Evolutionary conservation across 2,797 vertebrate species (phyloP), one percentile per base, ranked within the genome.

Genomic region (Ambastaia sidthimunki): DNA sequence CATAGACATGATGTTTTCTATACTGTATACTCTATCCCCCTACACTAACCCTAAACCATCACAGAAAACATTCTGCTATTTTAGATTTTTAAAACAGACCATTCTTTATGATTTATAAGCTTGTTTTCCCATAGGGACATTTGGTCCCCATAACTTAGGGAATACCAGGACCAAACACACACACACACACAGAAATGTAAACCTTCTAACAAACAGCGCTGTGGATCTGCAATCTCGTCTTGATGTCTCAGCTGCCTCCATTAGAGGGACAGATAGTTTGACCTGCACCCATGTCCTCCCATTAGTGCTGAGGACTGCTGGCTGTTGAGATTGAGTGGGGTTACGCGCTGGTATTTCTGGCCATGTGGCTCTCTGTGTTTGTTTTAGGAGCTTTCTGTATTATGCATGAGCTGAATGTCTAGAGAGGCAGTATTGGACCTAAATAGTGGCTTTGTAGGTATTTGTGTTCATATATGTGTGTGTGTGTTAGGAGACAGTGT

Each of bases 361-460:
- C 86, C 85, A 67, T 41, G 10, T 71, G 88, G 74, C 88, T 85
- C 86, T 31, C 81, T 85, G 87, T 77, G 84, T 84, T 90, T 88
- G 86, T 86, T 90, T 90, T 87, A 77, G 87, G 86, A 83, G 85
- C 74, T 23, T 65, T 81, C 73, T 90, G 85, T 88, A 92, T 92
- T 88, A 91, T 93, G 89, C 82, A 90, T 92, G 84, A 92, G 85
- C 80, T 41, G 44, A 55, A 78, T 62, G 57, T 71, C 48, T 31
- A 63, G 21, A 47, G 78, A 71, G 50, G 74, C 80, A 78, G 84
- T 81, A 72, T 81, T 18, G 84, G 84, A 84, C 85, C 87, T 66
- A 31, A 76, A 72, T 28, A 25, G 13, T 50, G 67, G 12, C 31
- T 41, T 57, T 65, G 41, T 80, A 21, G 52, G 31, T 65, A 28